phyloP scores from a whole-genome alignment of 1,140 invertebrate genomes.

The Ceratitis capitata region DNA sequence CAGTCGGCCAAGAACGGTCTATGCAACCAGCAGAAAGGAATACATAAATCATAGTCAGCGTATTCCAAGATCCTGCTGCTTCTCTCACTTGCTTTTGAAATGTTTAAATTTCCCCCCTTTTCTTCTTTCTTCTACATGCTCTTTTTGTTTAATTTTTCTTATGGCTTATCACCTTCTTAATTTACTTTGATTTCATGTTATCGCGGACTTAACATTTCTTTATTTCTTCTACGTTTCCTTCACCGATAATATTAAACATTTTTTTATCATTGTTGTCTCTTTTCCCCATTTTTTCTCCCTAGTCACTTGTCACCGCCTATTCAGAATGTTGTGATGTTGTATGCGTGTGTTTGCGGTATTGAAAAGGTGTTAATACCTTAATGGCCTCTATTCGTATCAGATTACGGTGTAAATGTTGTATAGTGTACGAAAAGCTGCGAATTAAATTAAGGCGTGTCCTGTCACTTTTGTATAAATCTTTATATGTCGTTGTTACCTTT shows the following conservation, averaged over 20 bases:
- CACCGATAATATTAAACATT: no score
- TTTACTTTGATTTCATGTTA: slow-evolving; percentile 14
- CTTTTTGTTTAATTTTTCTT: background rate
- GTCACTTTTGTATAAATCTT: slow-evolving; percentile 9
- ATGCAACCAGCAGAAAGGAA: background rate
- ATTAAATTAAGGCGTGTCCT: slow-evolving; percentile 9
- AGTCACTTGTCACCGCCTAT: background rate
- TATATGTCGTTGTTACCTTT: background rate
- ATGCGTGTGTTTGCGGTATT: background rate
- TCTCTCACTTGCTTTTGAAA: background rate
- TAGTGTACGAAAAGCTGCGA: background rate
- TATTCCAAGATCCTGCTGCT: background rate
- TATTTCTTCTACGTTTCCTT: no score
- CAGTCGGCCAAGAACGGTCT: background rate
- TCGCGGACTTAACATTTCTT: slow-evolving; percentile 1
- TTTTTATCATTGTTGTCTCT: background rate
- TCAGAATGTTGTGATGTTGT: background rate
- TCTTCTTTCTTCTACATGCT: no score
- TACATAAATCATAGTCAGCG: background rate
- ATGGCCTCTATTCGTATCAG: background rate
- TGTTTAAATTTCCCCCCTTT: background rate
- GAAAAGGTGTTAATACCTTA: slow-evolving; percentile 8
- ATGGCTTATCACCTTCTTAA: background rate
- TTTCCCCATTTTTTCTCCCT: background rate
- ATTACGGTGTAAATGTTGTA: background rate